Evolutionary conservation across 2,888 invertebrate species (phyloP).

Genomic region (Linnaemya tessellans): DNA sequence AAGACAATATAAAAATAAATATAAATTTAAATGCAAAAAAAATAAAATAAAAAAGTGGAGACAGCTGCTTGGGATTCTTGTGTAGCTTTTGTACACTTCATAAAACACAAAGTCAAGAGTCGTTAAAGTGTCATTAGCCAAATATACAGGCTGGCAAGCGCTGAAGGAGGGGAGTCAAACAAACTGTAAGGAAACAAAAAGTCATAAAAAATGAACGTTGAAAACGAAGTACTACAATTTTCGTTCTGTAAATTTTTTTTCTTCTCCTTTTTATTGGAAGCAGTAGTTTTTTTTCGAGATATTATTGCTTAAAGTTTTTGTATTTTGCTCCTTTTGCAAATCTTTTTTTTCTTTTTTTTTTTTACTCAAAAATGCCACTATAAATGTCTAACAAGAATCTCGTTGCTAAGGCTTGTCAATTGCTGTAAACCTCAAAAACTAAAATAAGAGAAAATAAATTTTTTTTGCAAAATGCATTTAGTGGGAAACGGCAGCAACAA

Average conservation of each 20-base stretch:
- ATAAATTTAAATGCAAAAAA: conserved; percentile 45
- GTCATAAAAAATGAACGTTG: conserved; percentile 67
- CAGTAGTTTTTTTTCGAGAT: neutral
- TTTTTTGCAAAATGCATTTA: conserved; percentile 60
- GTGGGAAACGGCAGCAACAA: conserved; percentile 34
- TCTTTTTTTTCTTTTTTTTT: neutral
- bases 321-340: neutral
- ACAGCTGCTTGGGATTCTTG: conserved; percentile 57
- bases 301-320: conserved; percentile 4
- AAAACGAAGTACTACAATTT: conserved; percentile 42
- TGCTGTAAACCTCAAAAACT: conserved; percentile 59
- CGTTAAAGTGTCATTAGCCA: conserved; percentile 75
- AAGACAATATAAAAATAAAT: conserved; percentile 22
- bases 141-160: conserved; percentile 45
- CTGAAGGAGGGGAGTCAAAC: conserved; percentile 13
- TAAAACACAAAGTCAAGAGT: conserved; percentile 73
- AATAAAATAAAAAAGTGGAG: conserved; percentile 13
- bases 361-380: conserved; percentile 31
- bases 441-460: neutral
- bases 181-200: conserved; percentile 54
- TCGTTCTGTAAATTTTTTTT: neutral
- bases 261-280: neutral
- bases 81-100: conserved; percentile 67
- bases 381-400: conserved; percentile 44
- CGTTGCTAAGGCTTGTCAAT: conserved; percentile 60